phyloP scores from a whole-genome alignment of 2,113 vertebrate species.

The Megalops atlanticus region DNA sequence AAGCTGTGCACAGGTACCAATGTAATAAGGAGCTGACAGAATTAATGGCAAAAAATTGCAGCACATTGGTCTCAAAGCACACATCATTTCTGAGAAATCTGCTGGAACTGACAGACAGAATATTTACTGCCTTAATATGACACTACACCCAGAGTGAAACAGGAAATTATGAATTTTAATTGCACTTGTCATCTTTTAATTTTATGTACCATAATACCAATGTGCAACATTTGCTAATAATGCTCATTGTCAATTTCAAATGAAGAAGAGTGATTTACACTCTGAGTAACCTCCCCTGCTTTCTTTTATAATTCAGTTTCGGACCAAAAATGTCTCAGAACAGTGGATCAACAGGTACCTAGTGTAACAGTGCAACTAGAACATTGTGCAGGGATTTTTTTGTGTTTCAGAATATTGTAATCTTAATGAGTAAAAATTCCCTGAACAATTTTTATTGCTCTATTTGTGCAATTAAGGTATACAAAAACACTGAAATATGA shows the following conservation, averaged over 20 bases:
- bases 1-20: too few species aligned
- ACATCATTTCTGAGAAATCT: constrained; percentile 25
- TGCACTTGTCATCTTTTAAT: constrained; percentile 54
- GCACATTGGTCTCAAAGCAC: not conserved
- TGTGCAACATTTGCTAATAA: constrained; percentile 50
- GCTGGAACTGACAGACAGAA: constrained; percentile 31
- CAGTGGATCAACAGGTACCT: not conserved
- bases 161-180: constrained; percentile 60
- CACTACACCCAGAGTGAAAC: constrained; percentile 28
- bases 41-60: constrained; percentile 3
- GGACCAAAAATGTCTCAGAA: not conserved
- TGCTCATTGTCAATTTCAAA: constrained; percentile 58
- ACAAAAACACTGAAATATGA: too few species aligned
- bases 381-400: too few species aligned
- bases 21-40: not conserved
- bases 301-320: constrained; percentile 51
- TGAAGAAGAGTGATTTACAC: constrained; percentile 60
- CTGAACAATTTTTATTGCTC: too few species aligned
- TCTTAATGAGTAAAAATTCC: too few species aligned
- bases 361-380: not conserved
- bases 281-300: constrained; percentile 62
- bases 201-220: constrained; percentile 54
- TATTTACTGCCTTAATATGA: constrained; percentile 45
- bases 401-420: too few species aligned
- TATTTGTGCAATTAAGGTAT: too few species aligned